phyloP scores from a whole-genome alignment of 2,113 vertebrate species.

The Panurus biarmicus region DNA sequence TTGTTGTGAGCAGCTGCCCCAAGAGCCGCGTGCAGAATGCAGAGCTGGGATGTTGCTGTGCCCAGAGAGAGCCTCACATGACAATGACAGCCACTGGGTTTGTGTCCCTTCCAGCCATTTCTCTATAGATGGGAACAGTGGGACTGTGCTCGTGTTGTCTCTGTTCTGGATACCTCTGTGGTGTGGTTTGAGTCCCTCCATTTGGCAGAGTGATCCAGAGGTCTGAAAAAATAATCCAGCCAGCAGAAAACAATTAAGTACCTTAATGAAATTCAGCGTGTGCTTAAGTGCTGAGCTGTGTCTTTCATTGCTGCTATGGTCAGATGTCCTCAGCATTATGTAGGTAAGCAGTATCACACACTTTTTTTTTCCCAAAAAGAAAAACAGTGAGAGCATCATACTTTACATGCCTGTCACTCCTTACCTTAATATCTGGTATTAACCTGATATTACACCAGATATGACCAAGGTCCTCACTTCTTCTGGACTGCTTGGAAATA shows the following conservation, averaged over 20 bases:
- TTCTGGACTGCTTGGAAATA: not conserved
- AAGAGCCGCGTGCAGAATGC: not conserved
- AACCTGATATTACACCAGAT: not conserved
- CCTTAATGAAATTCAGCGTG: not conserved
- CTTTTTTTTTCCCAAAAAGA: not conserved
- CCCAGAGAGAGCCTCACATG: not conserved
- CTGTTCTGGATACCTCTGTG: not conserved
- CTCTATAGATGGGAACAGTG: not conserved
- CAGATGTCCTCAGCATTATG: not conserved
- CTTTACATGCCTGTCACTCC: not conserved
- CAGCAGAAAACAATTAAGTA: not conserved
- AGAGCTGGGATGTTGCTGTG: not conserved
- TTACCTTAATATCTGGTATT: not conserved
- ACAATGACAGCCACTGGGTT: not conserved
- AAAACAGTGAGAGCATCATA: not conserved
- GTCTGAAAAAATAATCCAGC: not conserved
- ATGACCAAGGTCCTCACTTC: not conserved
- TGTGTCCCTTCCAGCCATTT: not conserved
- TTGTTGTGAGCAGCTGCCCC: not conserved
- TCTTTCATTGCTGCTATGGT: not conserved
- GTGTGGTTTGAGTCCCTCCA: not conserved
- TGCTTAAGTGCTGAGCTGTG: not conserved
- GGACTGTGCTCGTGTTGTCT: not conserved
- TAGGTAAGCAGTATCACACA: not conserved
- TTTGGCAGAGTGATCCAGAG: not conserved